Conservation (phyloP, 2,113 vertebrate genomes). For the Pteruthius melanotis region DNA sequence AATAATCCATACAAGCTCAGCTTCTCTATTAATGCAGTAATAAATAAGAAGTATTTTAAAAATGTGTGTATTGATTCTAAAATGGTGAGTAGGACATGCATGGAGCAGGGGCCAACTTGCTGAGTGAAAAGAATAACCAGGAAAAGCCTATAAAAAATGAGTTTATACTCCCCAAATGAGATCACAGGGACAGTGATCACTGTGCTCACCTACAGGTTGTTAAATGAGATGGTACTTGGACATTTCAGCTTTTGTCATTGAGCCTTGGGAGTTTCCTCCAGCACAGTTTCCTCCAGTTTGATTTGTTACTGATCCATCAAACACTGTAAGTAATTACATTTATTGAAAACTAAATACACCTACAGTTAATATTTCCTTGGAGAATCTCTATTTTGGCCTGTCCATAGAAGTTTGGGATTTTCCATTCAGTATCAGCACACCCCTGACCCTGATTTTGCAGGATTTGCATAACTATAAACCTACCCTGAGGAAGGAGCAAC, state of each 20-base stretch:
- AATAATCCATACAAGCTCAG: neutral
- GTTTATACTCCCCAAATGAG: neutral
- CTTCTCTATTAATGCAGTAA: neutral
- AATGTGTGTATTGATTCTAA: neutral
- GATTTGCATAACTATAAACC: neutral
- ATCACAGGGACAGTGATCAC: neutral
- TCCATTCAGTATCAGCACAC: neutral
- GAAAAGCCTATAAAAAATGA: neutral
- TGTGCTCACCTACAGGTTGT: neutral
- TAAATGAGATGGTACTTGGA: neutral
- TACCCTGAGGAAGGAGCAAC: neutral
- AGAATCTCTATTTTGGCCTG: neutral
- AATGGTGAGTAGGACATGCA: neutral
- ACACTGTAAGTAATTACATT: neutral
- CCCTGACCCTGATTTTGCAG: neutral
- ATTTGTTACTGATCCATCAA: neutral
- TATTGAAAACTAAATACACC: neutral
- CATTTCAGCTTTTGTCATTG: neutral
- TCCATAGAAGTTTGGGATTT: neutral
- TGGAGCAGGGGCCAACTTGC: too few species aligned
- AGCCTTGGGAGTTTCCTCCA: neutral
- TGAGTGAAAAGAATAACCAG: neutral
- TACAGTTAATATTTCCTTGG: neutral
- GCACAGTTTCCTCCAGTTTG: too few species aligned
- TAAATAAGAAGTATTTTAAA: neutral